Conservation (phyloP, 2,113 vertebrate genomes). For the Stigmatopora argus region DNA sequence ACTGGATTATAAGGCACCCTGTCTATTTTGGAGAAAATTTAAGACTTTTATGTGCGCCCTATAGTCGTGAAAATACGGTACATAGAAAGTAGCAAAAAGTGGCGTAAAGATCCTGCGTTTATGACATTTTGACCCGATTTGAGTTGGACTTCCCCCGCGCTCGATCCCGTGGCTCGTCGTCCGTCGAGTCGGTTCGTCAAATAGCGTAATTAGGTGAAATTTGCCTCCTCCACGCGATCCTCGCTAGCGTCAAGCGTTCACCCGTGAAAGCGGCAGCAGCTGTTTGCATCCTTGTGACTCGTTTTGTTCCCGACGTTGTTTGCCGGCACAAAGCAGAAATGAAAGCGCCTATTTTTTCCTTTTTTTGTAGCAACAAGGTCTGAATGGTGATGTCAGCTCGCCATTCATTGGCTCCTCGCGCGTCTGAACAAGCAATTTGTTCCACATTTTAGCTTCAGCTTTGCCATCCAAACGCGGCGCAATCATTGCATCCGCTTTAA, state of each 20-base stretch:
- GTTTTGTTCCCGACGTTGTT: conserved; percentile 65
- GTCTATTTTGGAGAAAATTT: no score
- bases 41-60: no score
- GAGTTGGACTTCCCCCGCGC: not conserved
- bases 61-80: no score
- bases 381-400: conserved; percentile 61
- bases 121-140: no score
- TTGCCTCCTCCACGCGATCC: conserved; percentile 23
- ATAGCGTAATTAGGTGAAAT: conserved; percentile 43
- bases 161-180: conserved; percentile 10
- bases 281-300: conserved; percentile 65
- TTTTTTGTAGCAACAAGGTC: conserved; percentile 56
- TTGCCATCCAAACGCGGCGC: not conserved
- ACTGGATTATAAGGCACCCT: no score
- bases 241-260: conserved; percentile 38
- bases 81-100: no score
- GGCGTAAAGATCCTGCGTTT: no score
- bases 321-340: conserved; percentile 68
- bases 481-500: not conserved
- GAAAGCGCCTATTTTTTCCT: conserved; percentile 50
- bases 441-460: conserved; percentile 25
- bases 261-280: conserved; percentile 59
- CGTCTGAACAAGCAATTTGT: conserved; percentile 17
- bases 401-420: conserved; percentile 36
- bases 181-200: conserved; percentile 12